Evolutionary conservation across 2,797 vertebrate genomes (phyloP), one percentile per base, ranked within the genome.

Genomic region (Amazona finschi): DNA sequence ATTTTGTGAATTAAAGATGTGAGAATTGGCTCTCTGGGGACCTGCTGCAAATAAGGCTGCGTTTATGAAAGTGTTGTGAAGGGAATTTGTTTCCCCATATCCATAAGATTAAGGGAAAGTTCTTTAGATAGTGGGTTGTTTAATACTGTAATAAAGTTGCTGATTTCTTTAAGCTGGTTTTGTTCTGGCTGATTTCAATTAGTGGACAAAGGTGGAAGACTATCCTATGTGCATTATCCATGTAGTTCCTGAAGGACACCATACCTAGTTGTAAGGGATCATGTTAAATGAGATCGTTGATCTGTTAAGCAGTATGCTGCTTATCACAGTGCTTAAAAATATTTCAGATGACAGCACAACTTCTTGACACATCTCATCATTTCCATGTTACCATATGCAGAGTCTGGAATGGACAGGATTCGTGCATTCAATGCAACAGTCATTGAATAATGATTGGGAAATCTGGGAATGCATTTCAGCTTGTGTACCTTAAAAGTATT

Each of bases 1-100:
- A 16, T 58, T 76, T 67, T 55, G 38, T 90, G 60, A 94, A 88
- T 91, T 95, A 71, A 70, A 90, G 47, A 72, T 30, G 17, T 53
- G 64, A 55, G 79, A 86, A 38, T 8, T 44, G 55, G 19, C 83
- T 88, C 33, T 49, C 82, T 92, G 83, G 66, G 77, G 82, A 86
- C 61, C 64, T 82, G 24, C 77, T 94, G 65, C 66, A 52, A 78
- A 38, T 36, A 52, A 75, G 36, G 31, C 91, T 87, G 69, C 1
- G 1, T 78, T 84, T 81, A 28, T n/a, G 12, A 15, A 87, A 78
- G 36, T 30, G 33, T 46, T 57, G 17, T 33, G 67, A 71, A 90
- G 41, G 70, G 49, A 70, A 73, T 58, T 92, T 85, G 25, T 74
- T 90, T 87, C 71, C 82, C 41, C 2, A 2, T 47, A 17, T 61